Base-by-base conservation (phyloP, 1,140 invertebrate species). In the Bombus balteatus region DNA sequence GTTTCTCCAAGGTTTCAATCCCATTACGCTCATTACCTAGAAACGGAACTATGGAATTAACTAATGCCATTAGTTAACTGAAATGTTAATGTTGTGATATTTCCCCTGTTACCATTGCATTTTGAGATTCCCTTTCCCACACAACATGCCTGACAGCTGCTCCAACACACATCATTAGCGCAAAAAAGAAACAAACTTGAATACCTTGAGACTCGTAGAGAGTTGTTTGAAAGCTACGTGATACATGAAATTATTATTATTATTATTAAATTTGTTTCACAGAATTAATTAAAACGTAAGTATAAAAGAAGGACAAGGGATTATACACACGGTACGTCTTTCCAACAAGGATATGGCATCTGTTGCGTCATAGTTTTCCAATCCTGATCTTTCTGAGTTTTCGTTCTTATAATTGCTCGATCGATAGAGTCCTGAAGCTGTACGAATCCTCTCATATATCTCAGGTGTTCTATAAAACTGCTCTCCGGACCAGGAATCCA, bases 21-120 rank as follows among this genome's bases (percentile, higher is more conserved):
- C 97, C 97, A 97, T 97, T 22, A 97, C 96, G 75, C 96, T 96
- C 96, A 97, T 96, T 0, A 97, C 90, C 96, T 97, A 86, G 41
- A 90, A 76, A 39, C 22, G 3, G 1, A 22, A 34, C 9, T 37
- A 25, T 34, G 9, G 15, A 22, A 37, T 32, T 12, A 22, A 25
- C 8, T 15, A 13, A 39, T 22, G 47, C 18, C 47, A 53, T 37
- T n/a, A n/a, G 25, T 5, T 37, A 2, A 28, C 0, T 18, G 59
- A 62, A 28, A 62, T 8, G 47, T 53, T 53, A 53, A 53, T 6
- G 59, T n/a, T 4, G 22, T 25, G 39, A 53, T 22, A 53, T 32
- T 43, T 32, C 34, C n/a, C 22, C 28, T 15, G 9, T 74, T 89
- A 97, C 96, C 96, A 96, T 96, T 3, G 96, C 96, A 86, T 97